Evolutionary conservation across 2,888 invertebrate genomes (phyloP).

Genomic region (Caenorhabditis panamensis): DNA sequence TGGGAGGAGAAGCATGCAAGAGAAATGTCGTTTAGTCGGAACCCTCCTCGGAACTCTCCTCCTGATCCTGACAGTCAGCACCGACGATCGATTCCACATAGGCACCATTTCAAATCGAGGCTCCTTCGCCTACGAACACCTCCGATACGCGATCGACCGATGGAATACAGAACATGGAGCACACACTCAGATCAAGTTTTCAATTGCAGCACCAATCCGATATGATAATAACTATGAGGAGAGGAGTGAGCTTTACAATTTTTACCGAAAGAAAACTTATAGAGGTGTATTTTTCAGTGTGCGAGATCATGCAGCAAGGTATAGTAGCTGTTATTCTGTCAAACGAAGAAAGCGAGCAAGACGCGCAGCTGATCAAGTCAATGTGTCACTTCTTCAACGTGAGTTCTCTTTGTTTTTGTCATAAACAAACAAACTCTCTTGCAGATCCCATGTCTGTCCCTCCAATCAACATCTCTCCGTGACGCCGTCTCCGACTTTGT

Average conservation of each 20-base stretch:
- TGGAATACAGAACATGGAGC: slow-evolving; percentile 75
- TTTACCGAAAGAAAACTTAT: no score
- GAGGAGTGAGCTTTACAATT: slow-evolving; percentile 47
- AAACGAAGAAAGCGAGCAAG: slow-evolving; percentile 64
- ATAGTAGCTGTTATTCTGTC: slow-evolving; percentile 76
- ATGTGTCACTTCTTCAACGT: slow-evolving; percentile 78
- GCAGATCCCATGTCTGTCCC: slow-evolving; percentile 62
- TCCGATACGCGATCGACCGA: slow-evolving; percentile 76
- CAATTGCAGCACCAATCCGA: slow-evolving; percentile 67
- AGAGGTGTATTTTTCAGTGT: no score
- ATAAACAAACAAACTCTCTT: no score
- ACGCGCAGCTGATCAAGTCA: slow-evolving; percentile 70
- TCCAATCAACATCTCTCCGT: slow-evolving; percentile 51
- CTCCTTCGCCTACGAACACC: slow-evolving; percentile 73
- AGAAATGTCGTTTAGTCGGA: slow-evolving; percentile 63
- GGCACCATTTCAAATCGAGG: slow-evolving; percentile 66
- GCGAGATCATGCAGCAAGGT: slow-evolving; percentile 78
- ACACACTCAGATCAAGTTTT: slow-evolving; percentile 69
- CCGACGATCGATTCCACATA: slow-evolving; percentile 59
- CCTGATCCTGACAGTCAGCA: not conserved
- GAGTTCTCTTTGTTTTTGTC: not conserved
- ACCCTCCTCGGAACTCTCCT: slow-evolving; percentile 23
- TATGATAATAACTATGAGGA: slow-evolving; percentile 68
- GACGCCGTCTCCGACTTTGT: slow-evolving; percentile 64
- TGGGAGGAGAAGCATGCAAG: slow-evolving; percentile 50